Conservation (phyloP, 2,888 invertebrate species). For the Busseola fusca region DNA sequence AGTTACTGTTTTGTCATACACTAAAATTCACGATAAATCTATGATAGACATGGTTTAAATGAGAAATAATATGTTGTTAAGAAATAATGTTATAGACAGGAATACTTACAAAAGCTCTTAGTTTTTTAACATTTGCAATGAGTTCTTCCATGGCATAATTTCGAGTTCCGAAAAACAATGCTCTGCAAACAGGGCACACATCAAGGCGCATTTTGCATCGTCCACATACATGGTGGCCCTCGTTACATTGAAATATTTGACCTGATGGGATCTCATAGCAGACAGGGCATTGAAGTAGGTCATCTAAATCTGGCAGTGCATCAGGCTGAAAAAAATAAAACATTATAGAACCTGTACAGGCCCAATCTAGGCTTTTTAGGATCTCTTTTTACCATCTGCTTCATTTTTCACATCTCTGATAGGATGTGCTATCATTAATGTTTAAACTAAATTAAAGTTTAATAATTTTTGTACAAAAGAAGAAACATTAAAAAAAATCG, state of each 20-base stretch:
- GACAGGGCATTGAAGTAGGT: slow-evolving; percentile 89
- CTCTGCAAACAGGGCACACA: slow-evolving; percentile 87
- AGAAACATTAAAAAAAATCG: too few species aligned
- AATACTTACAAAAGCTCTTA: slow-evolving; percentile 83
- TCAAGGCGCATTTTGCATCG: slow-evolving; percentile 83
- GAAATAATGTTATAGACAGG: not conserved
- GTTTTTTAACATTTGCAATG: slow-evolving; percentile 83
- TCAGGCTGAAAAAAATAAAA: slow-evolving; percentile 73
- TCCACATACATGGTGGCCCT: slow-evolving; percentile 89
- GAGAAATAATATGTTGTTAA: too few species aligned
- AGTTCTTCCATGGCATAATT: slow-evolving; percentile 89
- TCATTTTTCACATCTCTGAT: not conserved
- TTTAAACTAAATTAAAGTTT: too few species aligned
- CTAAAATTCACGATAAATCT: too few species aligned
- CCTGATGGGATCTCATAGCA: slow-evolving; percentile 87
- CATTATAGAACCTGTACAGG: not conserved
- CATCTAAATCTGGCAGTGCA: slow-evolving; percentile 85
- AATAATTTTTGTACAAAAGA: too few species aligned
- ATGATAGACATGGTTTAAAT: not conserved
- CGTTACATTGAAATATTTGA: slow-evolving; percentile 87
- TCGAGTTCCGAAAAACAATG: slow-evolving; percentile 85
- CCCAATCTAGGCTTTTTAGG: not conserved
- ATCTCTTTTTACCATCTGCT: not conserved
- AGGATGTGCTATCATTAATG: not conserved
- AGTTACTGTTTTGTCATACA: not conserved